Evolutionary conservation across 2,888 invertebrate species (phyloP), one percentile per base, ranked within the genome.

Genomic region (Caenorhabditis sp.): DNA sequence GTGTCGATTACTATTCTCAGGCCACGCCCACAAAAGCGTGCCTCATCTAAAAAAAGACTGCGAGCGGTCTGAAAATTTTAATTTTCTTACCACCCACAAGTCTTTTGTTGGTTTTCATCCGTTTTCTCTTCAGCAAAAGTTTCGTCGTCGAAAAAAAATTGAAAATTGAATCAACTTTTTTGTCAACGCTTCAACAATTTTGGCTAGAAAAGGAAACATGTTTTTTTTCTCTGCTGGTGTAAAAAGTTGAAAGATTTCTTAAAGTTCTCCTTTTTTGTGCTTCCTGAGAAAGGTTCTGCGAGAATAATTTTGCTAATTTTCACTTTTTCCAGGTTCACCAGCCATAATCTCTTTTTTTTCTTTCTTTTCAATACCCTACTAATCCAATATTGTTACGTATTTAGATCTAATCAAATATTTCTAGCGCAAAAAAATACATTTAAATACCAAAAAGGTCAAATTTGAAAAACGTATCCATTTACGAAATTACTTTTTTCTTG

Each of bases 121-220:
- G 31, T 10, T 31, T 6, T 31, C 4, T 31, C 10, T 31, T 10
- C 10, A 4, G 31, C 31, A 31, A 31, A n/a, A 31, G 31, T 43
- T 43, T 43, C 17, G 43, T 43, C 31, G 43, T 17, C 43, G 3
- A 10, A n/a, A 43, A 43, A 43, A 43, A 43, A 43, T 43, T 43
- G 43, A 43, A 43, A 43, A 43, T 43, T 43, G 43, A 43, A 43
- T 43, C 43, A 43, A 43, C 43, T 43, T 43, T 43, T 31, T 43
- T 17, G 5, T 43, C 43, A 43, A 43, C 43, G 43, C 43, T 43
- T 43, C 43, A 43, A 43, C 43, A 43, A 43, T 43, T 43, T 43
- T 17, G 14, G 14, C 43, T 17, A 10, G 14, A 43, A 14, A 43
- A 43, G 43, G 43, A 17, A 43, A 43, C 14, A 3, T 43, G 12